Evolutionary conservation across 30 jellyfish, hydroid and myxozoan genomes (phyloP).

Genomic region (Hydra vulgaris): DNA sequence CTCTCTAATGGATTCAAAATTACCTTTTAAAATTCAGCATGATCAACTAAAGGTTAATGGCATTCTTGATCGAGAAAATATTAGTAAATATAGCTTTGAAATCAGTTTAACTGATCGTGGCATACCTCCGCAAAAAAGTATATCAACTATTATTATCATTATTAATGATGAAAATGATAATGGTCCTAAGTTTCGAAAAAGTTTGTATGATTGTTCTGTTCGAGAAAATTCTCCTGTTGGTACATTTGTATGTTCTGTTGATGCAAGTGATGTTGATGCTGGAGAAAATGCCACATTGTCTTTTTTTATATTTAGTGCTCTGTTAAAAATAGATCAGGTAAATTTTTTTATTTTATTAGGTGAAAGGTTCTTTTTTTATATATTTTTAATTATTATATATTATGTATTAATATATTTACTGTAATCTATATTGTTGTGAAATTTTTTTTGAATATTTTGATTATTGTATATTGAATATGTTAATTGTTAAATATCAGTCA

Average conservation of each 20-base stretch:
- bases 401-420: too few species aligned
- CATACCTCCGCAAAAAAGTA: slow-evolving; percentile 37
- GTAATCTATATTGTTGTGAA: too few species aligned
- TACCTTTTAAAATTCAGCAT: background rate
- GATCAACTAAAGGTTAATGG: background rate
- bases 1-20: background rate
- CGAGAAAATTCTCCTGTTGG: slow-evolving; percentile 49
- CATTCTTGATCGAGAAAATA: slow-evolving; percentile 61
- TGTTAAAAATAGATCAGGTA: too few species aligned
- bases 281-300: slow-evolving; percentile 23
- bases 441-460: too few species aligned
- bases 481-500: too few species aligned
- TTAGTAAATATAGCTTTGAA: slow-evolving; percentile 23
- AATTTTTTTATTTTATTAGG: background rate
- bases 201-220: slow-evolving; percentile 33
- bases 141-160: slow-evolving; percentile 31
- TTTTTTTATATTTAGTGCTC: background rate
- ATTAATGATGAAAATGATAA: slow-evolving; percentile 60
- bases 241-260: slow-evolving; percentile 17
- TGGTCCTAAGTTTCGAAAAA: slow-evolving; percentile 44
- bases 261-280: slow-evolving; percentile 34
- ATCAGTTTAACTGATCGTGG: slow-evolving; percentile 70
- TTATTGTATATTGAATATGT: too few species aligned
- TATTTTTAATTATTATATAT: too few species aligned
- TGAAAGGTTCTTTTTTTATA: too few species aligned